Percentiles rank a stretch among this genome's conserved stretches.
Conservation (phyloP, 2,113 vertebrate genomes). For the Pterocles gutturalis region DNA sequence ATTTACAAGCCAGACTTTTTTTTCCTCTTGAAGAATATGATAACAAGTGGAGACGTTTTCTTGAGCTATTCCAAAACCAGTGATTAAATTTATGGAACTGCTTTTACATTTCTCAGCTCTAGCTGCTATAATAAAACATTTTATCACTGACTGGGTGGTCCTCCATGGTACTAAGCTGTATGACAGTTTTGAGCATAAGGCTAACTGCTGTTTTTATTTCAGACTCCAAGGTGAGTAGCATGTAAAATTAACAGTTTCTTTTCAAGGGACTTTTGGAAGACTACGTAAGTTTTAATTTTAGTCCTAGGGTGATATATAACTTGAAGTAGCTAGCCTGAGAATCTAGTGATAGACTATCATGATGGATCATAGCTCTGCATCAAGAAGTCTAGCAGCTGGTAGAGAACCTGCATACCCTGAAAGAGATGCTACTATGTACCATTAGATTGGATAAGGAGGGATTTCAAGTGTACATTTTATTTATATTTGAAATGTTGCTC, state of each 20-base stretch:
- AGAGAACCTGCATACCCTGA: background rate
- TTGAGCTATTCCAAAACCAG: background rate
- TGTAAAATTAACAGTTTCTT: background rate
- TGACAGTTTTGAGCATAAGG: background rate
- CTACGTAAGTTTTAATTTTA: background rate
- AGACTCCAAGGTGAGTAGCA: background rate
- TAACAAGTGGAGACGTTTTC: background rate
- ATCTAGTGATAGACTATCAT: background rate
- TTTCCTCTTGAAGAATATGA: background rate
- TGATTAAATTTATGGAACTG: constrained; percentile 10
- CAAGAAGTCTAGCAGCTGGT: background rate
- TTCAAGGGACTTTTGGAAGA: background rate
- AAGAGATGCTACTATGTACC: background rate
- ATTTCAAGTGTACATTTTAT: background rate
- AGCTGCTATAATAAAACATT: background rate
- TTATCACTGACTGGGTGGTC: background rate
- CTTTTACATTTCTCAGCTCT: constrained; percentile 9
- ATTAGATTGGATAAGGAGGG: background rate
- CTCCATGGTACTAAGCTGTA: background rate
- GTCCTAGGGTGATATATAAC: background rate
- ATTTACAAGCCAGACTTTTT: background rate
- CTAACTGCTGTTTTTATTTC: background rate
- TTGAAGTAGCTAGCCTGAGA: background rate
- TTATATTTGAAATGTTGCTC: background rate
- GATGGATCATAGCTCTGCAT: background rate